Conservation (phyloP, 1,140 invertebrate species). For the Patella vulgata region DNA sequence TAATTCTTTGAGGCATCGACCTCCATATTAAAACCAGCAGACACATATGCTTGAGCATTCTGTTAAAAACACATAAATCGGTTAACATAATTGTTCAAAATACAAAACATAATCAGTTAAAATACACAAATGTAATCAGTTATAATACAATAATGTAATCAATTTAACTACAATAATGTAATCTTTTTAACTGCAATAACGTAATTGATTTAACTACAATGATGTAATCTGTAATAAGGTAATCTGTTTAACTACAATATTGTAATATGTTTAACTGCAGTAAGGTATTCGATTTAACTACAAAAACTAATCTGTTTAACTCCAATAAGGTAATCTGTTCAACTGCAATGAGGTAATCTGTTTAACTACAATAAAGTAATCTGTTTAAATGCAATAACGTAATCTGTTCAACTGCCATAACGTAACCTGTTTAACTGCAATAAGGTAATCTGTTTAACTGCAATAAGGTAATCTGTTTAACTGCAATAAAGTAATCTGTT, state of each 20-base stretch:
- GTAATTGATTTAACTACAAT: neutral
- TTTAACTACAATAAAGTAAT: neutral
- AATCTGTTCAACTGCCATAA: neutral
- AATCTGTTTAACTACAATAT: neutral
- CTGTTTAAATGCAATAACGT: neutral
- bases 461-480: neutral
- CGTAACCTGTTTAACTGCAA: neutral
- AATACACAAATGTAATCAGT: neutral
- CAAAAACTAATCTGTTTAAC: neutral
- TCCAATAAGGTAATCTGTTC: neutral
- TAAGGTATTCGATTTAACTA: neutral
- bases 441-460: neutral
- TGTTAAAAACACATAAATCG: constrained; percentile 37
- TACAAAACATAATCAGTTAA: neutral
- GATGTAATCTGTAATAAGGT: neutral
- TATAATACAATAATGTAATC: neutral
- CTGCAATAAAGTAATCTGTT: neutral
- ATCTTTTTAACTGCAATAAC: neutral
- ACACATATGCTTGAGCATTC: constrained; percentile 85
- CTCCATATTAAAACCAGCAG: constrained; percentile 76
- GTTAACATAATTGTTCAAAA: neutral
- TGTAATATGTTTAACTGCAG: neutral
- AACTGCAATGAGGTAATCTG: neutral
- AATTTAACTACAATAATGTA: neutral
- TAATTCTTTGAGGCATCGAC: constrained; percentile 48